Percentiles rank a stretch among this genome's conserved stretches.
Evolutionary conservation across 2,797 vertebrate genomes (phyloP).

Genomic region (Gymnocypris eckloni): DNA sequence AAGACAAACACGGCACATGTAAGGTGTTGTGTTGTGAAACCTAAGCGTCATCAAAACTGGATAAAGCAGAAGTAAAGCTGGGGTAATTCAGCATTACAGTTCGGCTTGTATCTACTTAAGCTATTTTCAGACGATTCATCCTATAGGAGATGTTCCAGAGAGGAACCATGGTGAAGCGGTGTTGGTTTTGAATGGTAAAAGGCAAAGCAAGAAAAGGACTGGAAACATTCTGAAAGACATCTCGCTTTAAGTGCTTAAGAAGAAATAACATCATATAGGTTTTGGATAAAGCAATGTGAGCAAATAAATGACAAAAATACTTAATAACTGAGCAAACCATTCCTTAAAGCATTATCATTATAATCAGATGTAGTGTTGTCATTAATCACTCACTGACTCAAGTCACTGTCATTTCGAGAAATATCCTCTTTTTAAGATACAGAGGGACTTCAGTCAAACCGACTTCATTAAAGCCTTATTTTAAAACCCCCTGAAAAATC

Average conservation of each 20-base stretch:
- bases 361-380: background rate
- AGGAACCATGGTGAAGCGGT: conserved; percentile 12
- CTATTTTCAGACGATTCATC: conserved; percentile 26
- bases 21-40: conserved; percentile 19
- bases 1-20: background rate
- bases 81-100: conserved; percentile 1
- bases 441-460: background rate
- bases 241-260: background rate
- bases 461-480: conserved; percentile 1
- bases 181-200: background rate
- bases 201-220: background rate
- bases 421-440: background rate
- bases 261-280: background rate
- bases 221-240: background rate
- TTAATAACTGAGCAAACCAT: background rate
- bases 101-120: conserved; percentile 15
- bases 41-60: background rate
- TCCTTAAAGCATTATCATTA: background rate
- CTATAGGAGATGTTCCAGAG: conserved; percentile 29
- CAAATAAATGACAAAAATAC: background rate
- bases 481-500: conserved; percentile 5
- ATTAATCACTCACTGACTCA: background rate
- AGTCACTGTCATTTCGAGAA: background rate
- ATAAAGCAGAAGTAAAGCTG: background rate
- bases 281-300: background rate